Conservation (phyloP, 1,140 invertebrate species). For the Homalodisca vitripennis region DNA sequence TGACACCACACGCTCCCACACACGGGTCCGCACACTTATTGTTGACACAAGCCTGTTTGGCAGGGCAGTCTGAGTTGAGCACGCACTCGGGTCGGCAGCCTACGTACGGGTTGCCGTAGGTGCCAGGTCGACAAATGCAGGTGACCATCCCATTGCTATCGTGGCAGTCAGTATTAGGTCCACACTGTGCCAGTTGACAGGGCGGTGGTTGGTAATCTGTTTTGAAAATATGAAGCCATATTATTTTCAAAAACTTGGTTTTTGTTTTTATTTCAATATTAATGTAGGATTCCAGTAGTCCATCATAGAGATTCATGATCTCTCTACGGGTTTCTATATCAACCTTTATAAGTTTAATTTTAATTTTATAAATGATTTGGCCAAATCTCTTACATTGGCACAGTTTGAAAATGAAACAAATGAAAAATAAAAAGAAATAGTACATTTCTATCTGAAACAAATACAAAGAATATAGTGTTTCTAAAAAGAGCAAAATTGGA, state of each 20-base stretch:
- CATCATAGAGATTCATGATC: no score
- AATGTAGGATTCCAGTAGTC: no score
- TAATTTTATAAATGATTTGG: no score
- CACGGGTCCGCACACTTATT: constrained; percentile 81
- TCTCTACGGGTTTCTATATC: no score
- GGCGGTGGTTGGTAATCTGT: constrained; percentile 57
- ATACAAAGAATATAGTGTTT: no score
- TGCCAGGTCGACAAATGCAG: constrained; percentile 65
- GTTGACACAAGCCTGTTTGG: constrained; percentile 69
- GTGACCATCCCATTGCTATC: constrained; percentile 56
- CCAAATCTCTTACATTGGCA: background rate
- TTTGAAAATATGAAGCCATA: no score
- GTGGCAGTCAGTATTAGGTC: constrained; percentile 71
- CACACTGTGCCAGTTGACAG: constrained; percentile 69
- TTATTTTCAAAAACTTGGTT: background rate
- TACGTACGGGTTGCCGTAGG: constrained; percentile 62
- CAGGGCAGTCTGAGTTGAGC: constrained; percentile 70
- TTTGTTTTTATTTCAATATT: constrained; percentile 21
- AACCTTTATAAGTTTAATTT: no score
- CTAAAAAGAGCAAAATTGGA: no score
- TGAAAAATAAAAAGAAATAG: no score
- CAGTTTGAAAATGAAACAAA: background rate
- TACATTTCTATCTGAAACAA: no score
- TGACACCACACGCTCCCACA: constrained; percentile 69
- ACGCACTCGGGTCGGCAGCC: constrained; percentile 76